These are phyloP conservation scores for Corynorhinus townsendii DNA, from an alignment of 2,113 vertebrate genomes.

Conservation along the genomic window DNA sequence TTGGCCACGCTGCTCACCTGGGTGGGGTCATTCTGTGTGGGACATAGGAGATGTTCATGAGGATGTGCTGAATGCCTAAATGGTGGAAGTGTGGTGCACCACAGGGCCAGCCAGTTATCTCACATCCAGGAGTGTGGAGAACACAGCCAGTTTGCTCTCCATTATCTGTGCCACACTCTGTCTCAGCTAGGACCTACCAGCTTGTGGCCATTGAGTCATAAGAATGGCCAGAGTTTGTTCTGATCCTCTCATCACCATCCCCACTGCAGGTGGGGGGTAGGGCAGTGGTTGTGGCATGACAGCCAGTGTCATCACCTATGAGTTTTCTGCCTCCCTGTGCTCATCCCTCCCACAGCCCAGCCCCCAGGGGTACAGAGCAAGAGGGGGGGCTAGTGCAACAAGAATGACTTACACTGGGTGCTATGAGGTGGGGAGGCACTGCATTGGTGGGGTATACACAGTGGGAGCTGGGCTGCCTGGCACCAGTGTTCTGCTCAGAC, in stretches of 20 bases:
- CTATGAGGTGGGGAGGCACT: background rate
- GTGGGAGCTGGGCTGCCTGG: background rate
- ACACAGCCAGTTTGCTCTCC: too few species aligned
- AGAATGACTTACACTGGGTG: background rate
- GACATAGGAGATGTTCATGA: background rate
- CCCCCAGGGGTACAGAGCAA: background rate
- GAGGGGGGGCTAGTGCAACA: background rate
- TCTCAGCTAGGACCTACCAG: background rate
- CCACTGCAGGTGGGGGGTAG: fast-evolving
- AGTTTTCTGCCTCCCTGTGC: background rate
- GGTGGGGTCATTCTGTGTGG: background rate
- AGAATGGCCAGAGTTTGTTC: background rate
- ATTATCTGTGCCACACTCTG: background rate
- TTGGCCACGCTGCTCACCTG: fast-evolving
- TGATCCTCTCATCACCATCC: background rate
- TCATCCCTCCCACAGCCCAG: background rate
- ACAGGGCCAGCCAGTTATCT: background rate
- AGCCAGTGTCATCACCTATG: background rate
- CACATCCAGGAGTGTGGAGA: background rate
- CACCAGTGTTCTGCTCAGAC: background rate
- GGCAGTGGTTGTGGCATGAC: background rate
- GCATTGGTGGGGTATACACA: fast-evolving
- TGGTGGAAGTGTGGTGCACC: fast-evolving
- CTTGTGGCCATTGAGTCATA: background rate
- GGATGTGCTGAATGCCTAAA: too few species aligned